phyloP scores from a whole-genome alignment of 2,797 vertebrate genomes.

The Lagodon rhomboides region DNA sequence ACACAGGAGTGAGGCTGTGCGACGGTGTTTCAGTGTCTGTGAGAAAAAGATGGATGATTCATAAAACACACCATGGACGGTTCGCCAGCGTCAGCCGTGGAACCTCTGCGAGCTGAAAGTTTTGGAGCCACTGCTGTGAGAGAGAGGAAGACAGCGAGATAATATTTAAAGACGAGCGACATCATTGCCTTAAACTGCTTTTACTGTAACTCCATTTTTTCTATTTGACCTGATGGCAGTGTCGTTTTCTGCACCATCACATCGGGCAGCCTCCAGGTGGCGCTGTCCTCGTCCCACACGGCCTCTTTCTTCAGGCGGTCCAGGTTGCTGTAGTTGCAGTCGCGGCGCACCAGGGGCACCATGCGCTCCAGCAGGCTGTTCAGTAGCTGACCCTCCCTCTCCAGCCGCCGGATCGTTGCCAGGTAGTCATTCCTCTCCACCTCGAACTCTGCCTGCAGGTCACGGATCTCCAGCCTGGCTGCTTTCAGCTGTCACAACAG shows the following conservation, averaged over 20 bases:
- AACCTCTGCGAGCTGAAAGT: conserved; percentile 62
- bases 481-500: conserved; percentile 85
- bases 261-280: conserved; percentile 91
- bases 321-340: conserved; percentile 94
- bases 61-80: conserved; percentile 69
- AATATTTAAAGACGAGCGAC: not conserved
- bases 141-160: conserved; percentile 28
- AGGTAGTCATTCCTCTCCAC: conserved; percentile 91
- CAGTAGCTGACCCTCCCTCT: conserved; percentile 87
- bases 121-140: conserved; percentile 81
- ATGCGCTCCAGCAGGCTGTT: conserved; percentile 89
- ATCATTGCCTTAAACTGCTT: not conserved
- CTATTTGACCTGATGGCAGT: conserved; percentile 86
- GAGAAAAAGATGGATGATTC: not conserved
- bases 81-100: conserved; percentile 71
- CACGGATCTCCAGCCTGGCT: conserved; percentile 91
- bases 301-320: conserved; percentile 87
- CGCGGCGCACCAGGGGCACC: conserved; percentile 86
- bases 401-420: conserved; percentile 87
- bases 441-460: conserved; percentile 92
- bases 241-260: conserved; percentile 87
- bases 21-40: not conserved
- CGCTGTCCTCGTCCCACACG: conserved; percentile 89
- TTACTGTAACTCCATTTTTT: too few relatives aligned
- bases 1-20: not conserved